Percentiles rank a stretch among this genome's conserved stretches.
Evolutionary conservation across 92 coral and sea anemone species (phyloP).

Genomic region (Phenganax subtilis): DNA sequence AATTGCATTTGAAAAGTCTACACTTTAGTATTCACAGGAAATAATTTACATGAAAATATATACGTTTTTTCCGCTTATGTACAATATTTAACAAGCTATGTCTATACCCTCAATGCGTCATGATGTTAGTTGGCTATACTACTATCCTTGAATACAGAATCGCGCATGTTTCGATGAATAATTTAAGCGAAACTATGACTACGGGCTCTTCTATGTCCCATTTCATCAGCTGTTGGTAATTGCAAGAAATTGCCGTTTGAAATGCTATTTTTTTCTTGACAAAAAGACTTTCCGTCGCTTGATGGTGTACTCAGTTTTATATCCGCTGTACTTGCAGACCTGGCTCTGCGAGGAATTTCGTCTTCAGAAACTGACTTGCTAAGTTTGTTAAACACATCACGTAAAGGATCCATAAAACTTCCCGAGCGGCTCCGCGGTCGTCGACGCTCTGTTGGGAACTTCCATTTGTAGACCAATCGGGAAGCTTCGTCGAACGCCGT

Average conservation of each 20-base stretch:
- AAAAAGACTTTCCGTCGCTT: neutral
- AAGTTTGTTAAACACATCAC: constrained; percentile 20
- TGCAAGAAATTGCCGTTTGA: constrained; percentile 6
- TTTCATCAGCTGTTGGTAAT: constrained; percentile 2
- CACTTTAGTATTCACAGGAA: too few species aligned
- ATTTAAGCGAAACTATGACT: constrained; percentile 32
- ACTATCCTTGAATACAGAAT: too few species aligned
- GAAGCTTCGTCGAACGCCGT: constrained; percentile 39
- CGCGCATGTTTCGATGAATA: neutral
- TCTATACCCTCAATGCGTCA: too few species aligned
- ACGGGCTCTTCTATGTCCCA: constrained; percentile 8
- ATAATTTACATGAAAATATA: too few species aligned
- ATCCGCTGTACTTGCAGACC: constrained; percentile 30
- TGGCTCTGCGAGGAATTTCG: constrained; percentile 9
- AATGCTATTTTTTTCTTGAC: neutral
- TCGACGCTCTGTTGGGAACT: constrained; percentile 26
- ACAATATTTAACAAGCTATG: too few species aligned
- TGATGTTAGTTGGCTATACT: too few species aligned
- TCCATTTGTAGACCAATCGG: constrained; percentile 35
- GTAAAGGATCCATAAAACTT: constrained; percentile 33
- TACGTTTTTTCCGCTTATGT: too few species aligned
- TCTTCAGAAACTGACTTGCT: constrained; percentile 8
- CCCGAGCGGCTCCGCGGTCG: constrained; percentile 34
- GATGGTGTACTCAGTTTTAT: neutral
- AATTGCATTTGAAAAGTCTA: too few species aligned